Base-by-base conservation (phyloP, 2,888 invertebrate genomes). In the Pherbina coryleti region DNA sequence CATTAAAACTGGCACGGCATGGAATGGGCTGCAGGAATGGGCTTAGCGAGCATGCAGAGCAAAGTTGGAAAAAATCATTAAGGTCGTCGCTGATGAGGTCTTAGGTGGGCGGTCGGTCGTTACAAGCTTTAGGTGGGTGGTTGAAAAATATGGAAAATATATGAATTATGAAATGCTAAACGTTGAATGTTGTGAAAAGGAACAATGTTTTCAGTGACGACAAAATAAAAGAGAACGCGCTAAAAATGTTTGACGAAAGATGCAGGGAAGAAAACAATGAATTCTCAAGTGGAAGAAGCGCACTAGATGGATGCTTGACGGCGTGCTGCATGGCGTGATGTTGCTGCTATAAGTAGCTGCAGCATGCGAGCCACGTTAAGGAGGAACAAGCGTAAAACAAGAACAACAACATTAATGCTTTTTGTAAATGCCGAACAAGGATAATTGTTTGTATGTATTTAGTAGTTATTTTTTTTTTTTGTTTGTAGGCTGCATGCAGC, bases 381-480 rank as follows among this genome's bases (percentile, higher is more conserved):
- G 44, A 44, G 44, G 44, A 44, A 44, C 44, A 44, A 44, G 44
- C 17, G 60, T 17, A 28, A 17, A 31, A 55, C 37, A 9, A 44
- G 17, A 22, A 64, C 51, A 66, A 75, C 49, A 64, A 74, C 49
- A 74, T 53, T 69, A 70, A 70, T 76, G 70, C 70, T 60, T 76
- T 28, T 34, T 44, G 64, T 74, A 75, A 75, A 75, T 37, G 75
- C 73, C 69, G 76, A 78, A 75, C 79, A 67, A 73, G 79, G 64
- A 79, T 78, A 78, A 79, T 79, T 77, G 75, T 78, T 77, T 79
- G 76, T 73, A 70, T 66, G 70, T 70, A 70, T 66, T 53, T 70
- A 70, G 70, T 72, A 60, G 11, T 73, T 77, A 31, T 64, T 64
- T 31, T 64, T 25, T 25, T 22, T 60, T 19, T 76, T 78, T 4